Percentiles rank a stretch among this genome's conserved stretches.
Conservation (phyloP, 35 echinoderm and acorn worm species). For the Amphiura filiformis region DNA sequence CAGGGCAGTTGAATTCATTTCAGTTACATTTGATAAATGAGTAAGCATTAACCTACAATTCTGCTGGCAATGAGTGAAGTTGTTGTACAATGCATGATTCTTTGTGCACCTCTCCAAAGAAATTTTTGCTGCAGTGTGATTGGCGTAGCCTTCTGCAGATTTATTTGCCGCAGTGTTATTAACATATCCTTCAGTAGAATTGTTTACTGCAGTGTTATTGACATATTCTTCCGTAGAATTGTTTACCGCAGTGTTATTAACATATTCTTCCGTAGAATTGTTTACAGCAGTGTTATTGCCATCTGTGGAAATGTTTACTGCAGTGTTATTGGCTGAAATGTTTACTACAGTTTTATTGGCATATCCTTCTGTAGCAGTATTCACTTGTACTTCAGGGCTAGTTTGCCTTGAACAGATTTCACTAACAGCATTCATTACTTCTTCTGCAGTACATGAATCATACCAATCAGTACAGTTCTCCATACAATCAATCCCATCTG, state of each 20-base stretch:
- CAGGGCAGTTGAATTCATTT: background rate
- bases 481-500: background rate
- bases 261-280: background rate
- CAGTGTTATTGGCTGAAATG: background rate
- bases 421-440: background rate
- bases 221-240: background rate
- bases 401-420: background rate
- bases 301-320: background rate
- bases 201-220: background rate
- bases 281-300: background rate
- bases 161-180: background rate
- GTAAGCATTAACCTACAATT: background rate
- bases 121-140: too few species aligned
- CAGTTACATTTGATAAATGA: background rate
- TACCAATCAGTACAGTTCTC: background rate
- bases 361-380: background rate
- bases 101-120: background rate
- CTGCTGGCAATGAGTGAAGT: background rate
- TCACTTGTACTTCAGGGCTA: background rate
- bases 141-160: background rate
- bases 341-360: background rate
- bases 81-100: background rate
- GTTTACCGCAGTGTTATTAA: background rate
- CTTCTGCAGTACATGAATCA: background rate
- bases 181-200: background rate